Conservation (phyloP, 2,888 invertebrate species). For the Cheilosia grossa region DNA sequence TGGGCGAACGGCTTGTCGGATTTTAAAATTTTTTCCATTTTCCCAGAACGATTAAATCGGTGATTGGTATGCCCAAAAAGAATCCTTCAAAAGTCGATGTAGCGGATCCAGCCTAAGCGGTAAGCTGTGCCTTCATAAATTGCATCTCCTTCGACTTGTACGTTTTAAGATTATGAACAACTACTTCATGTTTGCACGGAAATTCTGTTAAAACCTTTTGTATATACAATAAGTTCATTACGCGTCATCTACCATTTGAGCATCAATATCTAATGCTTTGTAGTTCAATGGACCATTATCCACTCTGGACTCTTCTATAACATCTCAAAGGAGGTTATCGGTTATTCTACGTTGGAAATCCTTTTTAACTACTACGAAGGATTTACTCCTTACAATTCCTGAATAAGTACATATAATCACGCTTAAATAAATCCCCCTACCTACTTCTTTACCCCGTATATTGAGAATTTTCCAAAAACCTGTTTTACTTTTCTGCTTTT, state of each 20-base stretch:
- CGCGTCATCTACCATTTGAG: not conserved
- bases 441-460: not conserved
- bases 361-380: slow-evolving; percentile 24
- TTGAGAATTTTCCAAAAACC: slow-evolving; percentile 3
- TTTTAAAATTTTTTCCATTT: too few species aligned
- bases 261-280: slow-evolving; percentile 1
- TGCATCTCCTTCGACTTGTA: too few species aligned
- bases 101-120: too few species aligned
- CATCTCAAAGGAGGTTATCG: slow-evolving; percentile 15
- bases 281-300: slow-evolving; percentile 16
- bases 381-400: slow-evolving; percentile 18
- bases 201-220: too few species aligned
- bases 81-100: too few species aligned
- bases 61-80: too few species aligned
- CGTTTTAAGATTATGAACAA: too few species aligned
- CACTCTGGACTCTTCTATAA: slow-evolving; percentile 1
- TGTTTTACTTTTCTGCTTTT: slow-evolving; percentile 9
- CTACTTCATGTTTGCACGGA: too few species aligned
- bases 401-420: slow-evolving; percentile 40
- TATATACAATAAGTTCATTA: too few species aligned
- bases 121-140: too few species aligned
- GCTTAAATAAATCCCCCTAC: slow-evolving; percentile 29
- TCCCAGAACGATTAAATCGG: too few species aligned
- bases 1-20: too few species aligned
- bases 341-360: slow-evolving; percentile 15